Evolutionary conservation across 92 coral and sea anemone genomes (phyloP), one percentile per base, ranked within the genome.

Genomic region (Montipora capitata): DNA sequence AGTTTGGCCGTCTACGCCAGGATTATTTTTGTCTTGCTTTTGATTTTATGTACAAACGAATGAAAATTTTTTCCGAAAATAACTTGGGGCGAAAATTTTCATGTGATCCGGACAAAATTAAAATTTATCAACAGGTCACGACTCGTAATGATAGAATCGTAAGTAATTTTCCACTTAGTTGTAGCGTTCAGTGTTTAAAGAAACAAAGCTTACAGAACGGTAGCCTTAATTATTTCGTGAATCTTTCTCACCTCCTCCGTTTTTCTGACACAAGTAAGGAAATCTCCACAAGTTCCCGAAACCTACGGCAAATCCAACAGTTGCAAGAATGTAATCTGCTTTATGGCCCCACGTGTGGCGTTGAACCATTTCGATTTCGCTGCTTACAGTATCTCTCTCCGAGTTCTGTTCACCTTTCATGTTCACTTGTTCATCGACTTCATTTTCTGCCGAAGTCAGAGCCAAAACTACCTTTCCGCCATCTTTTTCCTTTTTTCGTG

Each of bases 221-320:
- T 27, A 27, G 35, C 2, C 67, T 66, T 20, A 43, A 52, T 68
- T 64, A 20, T 40, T 10, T 3, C n/a, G 4, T 40, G 59, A 12
- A 10, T 48, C 52, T 48, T 48, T 10, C 35, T 86, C 79, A 92
- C 95, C 95, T 80, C 95, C 95, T 4, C 95, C 95, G 44, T 92
- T 89, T 82, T 89, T 82, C 80, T 92, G 95, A 42, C 95, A 92
- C 39, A 92, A 72, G 57, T 89, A 92, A 3, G 95, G 95, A 67
- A 92, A 92, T 74, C 95, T 49, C 95, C 95, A 92, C 7, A 92
- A 89, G 61, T 92, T 92, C 14, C 95, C 95, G 68, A 92, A 92
- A 35, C 95, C 95, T n/a, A 92, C 88, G 49, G 95, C 93, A 61
- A 89, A 92, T 1, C 95, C 95, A 68, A 89, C 69, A 16, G 95